Base-by-base conservation (phyloP, 2,113 vertebrate genomes). In the Nothobranchius kuhntae region DNA sequence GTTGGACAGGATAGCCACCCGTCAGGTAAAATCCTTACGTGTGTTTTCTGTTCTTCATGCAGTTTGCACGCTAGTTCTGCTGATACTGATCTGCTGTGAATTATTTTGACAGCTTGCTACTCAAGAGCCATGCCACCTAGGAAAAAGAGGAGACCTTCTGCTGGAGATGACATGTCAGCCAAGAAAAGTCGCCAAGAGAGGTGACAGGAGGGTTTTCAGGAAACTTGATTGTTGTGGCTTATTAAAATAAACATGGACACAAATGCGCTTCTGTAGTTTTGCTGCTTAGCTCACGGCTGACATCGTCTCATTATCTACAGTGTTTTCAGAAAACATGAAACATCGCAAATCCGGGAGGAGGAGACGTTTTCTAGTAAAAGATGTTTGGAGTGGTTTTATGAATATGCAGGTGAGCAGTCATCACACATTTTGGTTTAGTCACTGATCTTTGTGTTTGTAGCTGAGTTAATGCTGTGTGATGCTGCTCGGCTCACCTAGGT, bases 351-450 rank as follows among this genome's bases (percentile, higher is more conserved):
- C 88, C 95, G 95, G 50, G 93, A 95, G 78, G 96, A 98, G 78
- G 97, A 98, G 82, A 93, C 92, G 13, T 99, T 99, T 90, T 97
- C 96, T 75, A 98, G 94, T 93, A 99, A 99, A 88, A 92, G 97
- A 71, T 99, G 98, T 87, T 92, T 99, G 89, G 98, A 99, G 82
- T 99, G 98, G 98, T 99, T 99, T 91, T 99, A 98, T 82, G 97
- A 99, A 90, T 99, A 99, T 58, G 96, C 98, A 93, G 97, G 98
- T 97, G 90, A 87, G 77, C 13, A 24, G 21, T 15, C 21, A 13
- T 45, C 11, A 13, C 13, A 14, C 9, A 10, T 30, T 52, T 2
- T 30, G 30, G 30, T 74, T 66, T 30, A 48, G 30, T n/a, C 26
- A 14, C 44, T 26, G 44, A 38, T 36, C 54, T 4, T 0, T 46